Conservation (phyloP, 2,888 invertebrate species). For the Campopleginae sp. region DNA sequence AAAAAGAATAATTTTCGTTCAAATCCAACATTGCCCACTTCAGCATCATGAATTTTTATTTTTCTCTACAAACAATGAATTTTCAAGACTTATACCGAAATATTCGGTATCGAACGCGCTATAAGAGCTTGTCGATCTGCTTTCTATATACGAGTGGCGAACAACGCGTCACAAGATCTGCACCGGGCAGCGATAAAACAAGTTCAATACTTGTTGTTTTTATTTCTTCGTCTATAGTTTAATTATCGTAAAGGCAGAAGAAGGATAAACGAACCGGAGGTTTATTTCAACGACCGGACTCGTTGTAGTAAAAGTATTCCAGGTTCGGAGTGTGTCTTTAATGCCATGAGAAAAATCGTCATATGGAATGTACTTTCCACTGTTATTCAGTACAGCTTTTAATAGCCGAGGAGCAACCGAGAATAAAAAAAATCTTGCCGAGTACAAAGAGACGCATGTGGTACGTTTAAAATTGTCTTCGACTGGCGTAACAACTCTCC, state of each 20-base stretch:
- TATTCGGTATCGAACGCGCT: background rate
- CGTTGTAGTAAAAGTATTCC: constrained; percentile 57
- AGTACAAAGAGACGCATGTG: constrained; percentile 10
- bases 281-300: constrained; percentile 13
- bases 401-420: background rate
- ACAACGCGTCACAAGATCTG: constrained; percentile 10
- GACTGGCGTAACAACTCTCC: background rate
- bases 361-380: constrained; percentile 48
- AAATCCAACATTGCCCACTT: too few species aligned
- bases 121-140: constrained; percentile 35
- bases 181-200: constrained; percentile 35
- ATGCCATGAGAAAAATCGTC: constrained; percentile 49
- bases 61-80: background rate
- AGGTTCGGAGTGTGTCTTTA: constrained; percentile 55
- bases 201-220: constrained; percentile 23
- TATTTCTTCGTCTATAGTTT: constrained; percentile 14
- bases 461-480: constrained; percentile 25
- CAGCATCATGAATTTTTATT: too few species aligned
- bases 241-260: background rate
- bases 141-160: constrained; percentile 42
- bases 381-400: constrained; percentile 17
- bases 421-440: background rate
- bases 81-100: background rate
- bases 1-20: too few species aligned
- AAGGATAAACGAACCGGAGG: background rate